Percentiles rank a stretch among this genome's conserved stretches.
Evolutionary conservation across 2,888 invertebrate genomes (phyloP).

Genomic region (Molorchus minor): DNA sequence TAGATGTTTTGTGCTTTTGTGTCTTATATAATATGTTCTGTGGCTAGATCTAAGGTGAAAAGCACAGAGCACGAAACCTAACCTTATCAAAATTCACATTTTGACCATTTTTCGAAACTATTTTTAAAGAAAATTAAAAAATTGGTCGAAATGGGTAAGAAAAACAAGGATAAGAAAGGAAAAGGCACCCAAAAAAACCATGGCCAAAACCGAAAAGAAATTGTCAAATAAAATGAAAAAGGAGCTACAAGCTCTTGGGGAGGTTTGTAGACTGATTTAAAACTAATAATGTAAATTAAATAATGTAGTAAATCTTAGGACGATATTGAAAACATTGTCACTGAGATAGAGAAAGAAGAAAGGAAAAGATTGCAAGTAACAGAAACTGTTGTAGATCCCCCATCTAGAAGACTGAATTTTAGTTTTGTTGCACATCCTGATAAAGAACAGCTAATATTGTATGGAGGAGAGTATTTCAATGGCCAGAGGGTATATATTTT

Average conservation of each 20-base stretch:
- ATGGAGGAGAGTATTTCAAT: constrained; percentile 92
- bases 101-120: too few species aligned
- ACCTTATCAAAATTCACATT: too few species aligned
- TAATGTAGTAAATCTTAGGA: constrained; percentile 65
- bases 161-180: constrained; percentile 83
- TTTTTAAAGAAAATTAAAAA: too few species aligned
- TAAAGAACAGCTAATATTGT: constrained; percentile 86
- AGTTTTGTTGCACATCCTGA: constrained; percentile 84
- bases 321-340: constrained; percentile 82
- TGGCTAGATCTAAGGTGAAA: too few species aligned
- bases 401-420: constrained; percentile 82
- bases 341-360: constrained; percentile 81
- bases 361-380: constrained; percentile 73
- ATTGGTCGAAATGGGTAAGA: too few species aligned
- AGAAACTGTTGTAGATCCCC: constrained; percentile 72
- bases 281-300: background rate
- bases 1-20: too few species aligned
- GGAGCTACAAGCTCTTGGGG: constrained; percentile 80
- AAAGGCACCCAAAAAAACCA: constrained; percentile 90
- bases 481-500: constrained; percentile 74
- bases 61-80: too few species aligned
- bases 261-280: constrained; percentile 62
- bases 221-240: constrained; percentile 84
- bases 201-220: constrained; percentile 91
- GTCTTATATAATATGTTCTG: too few species aligned